phyloP scores from a whole-genome alignment of 2,888 invertebrate genomes.

The Cynaeus angustus region DNA sequence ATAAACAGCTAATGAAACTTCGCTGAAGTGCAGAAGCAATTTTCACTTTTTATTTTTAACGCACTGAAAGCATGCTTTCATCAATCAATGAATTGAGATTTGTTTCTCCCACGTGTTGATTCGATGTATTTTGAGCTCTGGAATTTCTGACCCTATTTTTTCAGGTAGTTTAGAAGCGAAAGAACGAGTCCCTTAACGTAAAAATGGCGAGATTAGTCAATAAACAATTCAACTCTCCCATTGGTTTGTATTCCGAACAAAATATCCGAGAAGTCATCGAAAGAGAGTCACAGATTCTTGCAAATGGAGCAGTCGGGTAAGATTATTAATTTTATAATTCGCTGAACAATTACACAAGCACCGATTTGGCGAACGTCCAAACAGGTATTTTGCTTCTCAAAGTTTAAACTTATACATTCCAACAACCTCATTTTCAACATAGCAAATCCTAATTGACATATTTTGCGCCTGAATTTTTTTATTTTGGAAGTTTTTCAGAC shows the following conservation, averaged over 20 bases:
- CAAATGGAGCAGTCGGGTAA: conserved; percentile 88
- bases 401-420: conserved; percentile 7
- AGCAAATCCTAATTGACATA: conserved; percentile 31
- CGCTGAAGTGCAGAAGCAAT: not conserved
- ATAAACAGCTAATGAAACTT: conserved; percentile 3
- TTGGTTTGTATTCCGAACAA: conserved; percentile 87
- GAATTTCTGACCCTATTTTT: conserved; percentile 13
- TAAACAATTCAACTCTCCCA: conserved; percentile 93
- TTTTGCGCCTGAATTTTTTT: conserved; percentile 28
- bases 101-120: conserved; percentile 1
- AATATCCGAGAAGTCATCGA: conserved; percentile 87
- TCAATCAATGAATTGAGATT: conserved; percentile 12
- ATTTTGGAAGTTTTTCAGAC: conserved; percentile 22
- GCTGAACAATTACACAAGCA: conserved; percentile 23
- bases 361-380: conserved; percentile 30
- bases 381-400: conserved; percentile 30
- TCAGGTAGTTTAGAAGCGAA: conserved; percentile 63
- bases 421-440: conserved; percentile 16
- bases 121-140: not conserved
- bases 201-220: conserved; percentile 87
- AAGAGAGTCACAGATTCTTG: conserved; percentile 84
- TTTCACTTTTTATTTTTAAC: conserved; percentile 18
- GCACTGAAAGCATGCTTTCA: conserved; percentile 21
- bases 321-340: conserved; percentile 59
- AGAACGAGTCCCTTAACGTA: conserved; percentile 7